Evolutionary conservation across 2,113 vertebrate species (phyloP).

Genomic region (Takifugu flavidus): DNA sequence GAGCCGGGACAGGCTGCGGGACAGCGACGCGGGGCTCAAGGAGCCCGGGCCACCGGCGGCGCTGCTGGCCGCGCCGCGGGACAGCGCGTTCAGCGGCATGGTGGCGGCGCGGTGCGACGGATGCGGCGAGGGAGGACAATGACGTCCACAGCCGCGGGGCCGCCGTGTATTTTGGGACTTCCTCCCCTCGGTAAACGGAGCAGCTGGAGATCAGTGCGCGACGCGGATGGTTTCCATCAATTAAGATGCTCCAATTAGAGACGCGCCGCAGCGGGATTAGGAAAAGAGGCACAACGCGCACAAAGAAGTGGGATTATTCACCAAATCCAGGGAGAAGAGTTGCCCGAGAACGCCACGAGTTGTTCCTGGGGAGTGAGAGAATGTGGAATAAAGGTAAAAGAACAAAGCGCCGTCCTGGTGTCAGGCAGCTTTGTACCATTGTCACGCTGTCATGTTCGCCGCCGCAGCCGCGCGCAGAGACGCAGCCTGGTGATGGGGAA

Average conservation of each 20-base stretch:
- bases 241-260: constrained; percentile 39
- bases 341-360: no score
- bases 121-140: constrained; percentile 3
- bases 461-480: constrained; percentile 32
- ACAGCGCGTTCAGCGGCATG: constrained; percentile 76
- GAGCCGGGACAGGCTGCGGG: constrained; percentile 87
- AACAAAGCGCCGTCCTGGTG: constrained; percentile 24
- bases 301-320: no score
- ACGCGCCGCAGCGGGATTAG: constrained; percentile 10
- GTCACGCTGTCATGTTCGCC: constrained; percentile 46
- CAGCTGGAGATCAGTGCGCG: constrained; percentile 34
- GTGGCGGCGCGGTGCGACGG: constrained; percentile 19
- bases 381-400: background rate
- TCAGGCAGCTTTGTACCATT: constrained; percentile 49
- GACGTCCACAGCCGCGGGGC: constrained; percentile 25
- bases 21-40: constrained; percentile 83
- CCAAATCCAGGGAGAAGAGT: no score
- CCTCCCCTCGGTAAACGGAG: constrained; percentile 1
- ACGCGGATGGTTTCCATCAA: constrained; percentile 39
- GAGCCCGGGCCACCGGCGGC: constrained; percentile 68
- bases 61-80: constrained; percentile 65
- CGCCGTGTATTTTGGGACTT: constrained; percentile 2
- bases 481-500: background rate
- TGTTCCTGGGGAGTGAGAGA: constrained; percentile 37
- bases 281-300: background rate